phyloP scores from a whole-genome alignment of 2,797 vertebrate species.

The Pangasius larnaudii region DNA sequence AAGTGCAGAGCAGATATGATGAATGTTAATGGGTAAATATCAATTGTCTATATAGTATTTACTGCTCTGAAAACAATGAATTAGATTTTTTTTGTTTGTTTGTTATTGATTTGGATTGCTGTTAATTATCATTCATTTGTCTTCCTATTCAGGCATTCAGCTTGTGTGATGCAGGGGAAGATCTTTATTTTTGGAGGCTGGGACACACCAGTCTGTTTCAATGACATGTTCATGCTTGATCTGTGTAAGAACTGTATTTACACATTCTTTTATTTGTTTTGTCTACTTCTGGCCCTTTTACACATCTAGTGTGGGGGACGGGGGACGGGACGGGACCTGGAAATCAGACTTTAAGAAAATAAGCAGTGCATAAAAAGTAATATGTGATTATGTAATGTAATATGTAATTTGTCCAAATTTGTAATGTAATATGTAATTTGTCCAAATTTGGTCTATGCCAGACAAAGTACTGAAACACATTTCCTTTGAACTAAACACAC shows the following conservation, averaged over 20 bases:
- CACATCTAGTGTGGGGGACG: background rate
- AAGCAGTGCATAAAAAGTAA: background rate
- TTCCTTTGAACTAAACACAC: background rate
- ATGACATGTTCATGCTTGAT: slow-evolving; percentile 82
- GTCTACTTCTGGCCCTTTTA: background rate
- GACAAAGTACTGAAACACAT: background rate
- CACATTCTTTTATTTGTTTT: background rate
- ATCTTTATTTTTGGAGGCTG: slow-evolving; percentile 84
- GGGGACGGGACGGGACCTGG: no score
- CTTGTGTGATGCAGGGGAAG: slow-evolving; percentile 80
- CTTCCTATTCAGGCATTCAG: slow-evolving; percentile 74
- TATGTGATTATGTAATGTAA: no score
- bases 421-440: no score
- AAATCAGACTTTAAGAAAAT: background rate
- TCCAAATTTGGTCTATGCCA: no score
- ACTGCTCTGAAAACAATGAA: background rate
- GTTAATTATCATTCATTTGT: background rate
- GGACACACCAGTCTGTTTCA: slow-evolving; percentile 84
- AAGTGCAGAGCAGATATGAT: background rate
- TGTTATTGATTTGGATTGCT: slow-evolving; percentile 2
- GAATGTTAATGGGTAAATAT: background rate
- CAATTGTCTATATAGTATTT: background rate
- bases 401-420: no score
- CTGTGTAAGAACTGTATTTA: slow-evolving; percentile 71
- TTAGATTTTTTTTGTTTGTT: background rate